Evolutionary conservation across 2,797 vertebrate species (phyloP), one percentile per base, ranked within the genome.

Genomic region (Dendrocincla fuliginosa): DNA sequence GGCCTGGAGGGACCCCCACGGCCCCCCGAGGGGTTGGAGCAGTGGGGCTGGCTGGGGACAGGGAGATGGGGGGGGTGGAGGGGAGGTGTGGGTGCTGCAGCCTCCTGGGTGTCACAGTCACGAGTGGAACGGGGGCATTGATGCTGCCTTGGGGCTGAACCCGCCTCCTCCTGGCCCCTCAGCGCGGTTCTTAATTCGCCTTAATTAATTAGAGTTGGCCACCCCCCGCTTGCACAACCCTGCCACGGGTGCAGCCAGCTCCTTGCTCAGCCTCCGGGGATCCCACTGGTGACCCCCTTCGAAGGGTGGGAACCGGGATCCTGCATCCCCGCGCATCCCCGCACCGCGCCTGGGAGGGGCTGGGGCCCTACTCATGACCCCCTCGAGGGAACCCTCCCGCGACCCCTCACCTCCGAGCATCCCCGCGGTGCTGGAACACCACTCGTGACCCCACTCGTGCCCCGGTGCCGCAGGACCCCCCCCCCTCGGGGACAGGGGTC

Each of bases 51-150:
- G 41, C 12, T 6, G 65, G 70, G 69, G 32, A 35, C 28, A 7
- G 10, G 8, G 56, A 30, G 35, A 10, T 6, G 44, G 19, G n/a
- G 13, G 3, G 2, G 2, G 12, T 0, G 22, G 25, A 7, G 22
- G 32, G 44, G 0, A 4, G 4, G 7, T 2, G 61, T 9, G 42
- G 50, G 28, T 18, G 69, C 28, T 8, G 47, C 61, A 42, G 57
- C 50, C 33, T 2, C n/a, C 6, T 2, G 46, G 39, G 24, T 41
- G 68, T 57, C 79, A 44, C 49, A 1, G 46, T 42, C 80, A 50
- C 30, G 14, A 24, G 25, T 13, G 87, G 60, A 53, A 46, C 17
- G 3, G 10, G 46, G 53, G 0, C 53, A 33, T 2, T 1, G 42
- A 6, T 8, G 78, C 56, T 53, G 52, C 69, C 50, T 30, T 4